Percentiles rank a stretch among this genome's conserved stretches.
phyloP scores from a whole-genome alignment of 1,140 invertebrate genomes.

The Scaptomyza montana region DNA sequence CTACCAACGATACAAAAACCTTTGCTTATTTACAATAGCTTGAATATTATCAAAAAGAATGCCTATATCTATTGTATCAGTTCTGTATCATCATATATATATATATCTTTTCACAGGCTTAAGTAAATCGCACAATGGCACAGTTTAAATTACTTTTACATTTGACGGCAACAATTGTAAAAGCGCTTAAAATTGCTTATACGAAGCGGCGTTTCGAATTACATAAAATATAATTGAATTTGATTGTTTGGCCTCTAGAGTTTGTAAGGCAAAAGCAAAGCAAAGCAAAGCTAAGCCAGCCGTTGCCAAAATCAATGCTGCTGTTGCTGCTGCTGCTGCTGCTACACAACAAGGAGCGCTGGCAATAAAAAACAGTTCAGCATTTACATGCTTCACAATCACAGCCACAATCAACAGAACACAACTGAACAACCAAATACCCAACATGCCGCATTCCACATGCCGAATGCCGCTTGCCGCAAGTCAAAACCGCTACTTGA shows the following conservation, averaged over 20 bases:
- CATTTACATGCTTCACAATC: slow-evolving; percentile 26
- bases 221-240: slow-evolving; percentile 48
- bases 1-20: no score
- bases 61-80: no score
- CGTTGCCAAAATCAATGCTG: slow-evolving; percentile 13
- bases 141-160: not conserved
- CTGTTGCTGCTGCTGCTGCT: no score
- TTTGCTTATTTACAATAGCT: no score
- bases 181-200: slow-evolving; percentile 20
- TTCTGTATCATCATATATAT: no score
- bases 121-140: not conserved
- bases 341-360: not conserved
- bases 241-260: slow-evolving; percentile 40
- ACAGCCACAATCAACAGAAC: not conserved
- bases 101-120: not conserved
- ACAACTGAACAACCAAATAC: not conserved
- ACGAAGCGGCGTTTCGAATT: slow-evolving; percentile 20
- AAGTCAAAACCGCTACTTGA: slow-evolving; percentile 37
- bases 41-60: not conserved
- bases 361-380: slow-evolving; percentile 15
- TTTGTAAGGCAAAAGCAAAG: slow-evolving; percentile 3
- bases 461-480: not conserved
- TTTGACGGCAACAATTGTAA: not conserved
- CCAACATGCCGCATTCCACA: not conserved
- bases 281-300: slow-evolving; percentile 6